These are phyloP conservation scores for Heliothis subflexa DNA, from an alignment of 1,140 invertebrate species.

Conservation along the genomic window DNA sequence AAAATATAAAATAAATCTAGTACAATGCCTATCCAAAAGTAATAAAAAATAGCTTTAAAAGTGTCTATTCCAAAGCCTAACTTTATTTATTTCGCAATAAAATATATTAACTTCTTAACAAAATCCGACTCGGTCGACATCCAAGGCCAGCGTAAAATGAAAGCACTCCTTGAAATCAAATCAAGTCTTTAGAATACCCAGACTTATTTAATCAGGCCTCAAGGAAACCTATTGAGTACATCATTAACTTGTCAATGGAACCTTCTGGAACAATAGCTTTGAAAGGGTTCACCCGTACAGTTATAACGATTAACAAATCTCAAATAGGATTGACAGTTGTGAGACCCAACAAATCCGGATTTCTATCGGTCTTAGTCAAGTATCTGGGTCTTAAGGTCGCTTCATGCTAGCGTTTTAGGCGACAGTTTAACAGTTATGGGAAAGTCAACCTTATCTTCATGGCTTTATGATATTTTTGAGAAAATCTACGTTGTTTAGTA, in stretches of 20 bases:
- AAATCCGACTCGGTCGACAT: background rate
- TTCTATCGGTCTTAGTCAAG: constrained; percentile 3
- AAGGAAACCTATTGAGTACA: constrained; percentile 9
- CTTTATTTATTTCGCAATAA: too few relatives aligned
- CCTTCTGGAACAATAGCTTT: constrained; percentile 8
- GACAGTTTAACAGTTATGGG: too few relatives aligned
- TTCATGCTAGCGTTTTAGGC: too few relatives aligned
- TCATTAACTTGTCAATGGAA: constrained; percentile 5
- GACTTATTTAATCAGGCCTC: constrained; percentile 10
- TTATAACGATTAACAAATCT: constrained; percentile 27
- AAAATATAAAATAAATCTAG: too few relatives aligned
- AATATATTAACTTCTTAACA: background rate
- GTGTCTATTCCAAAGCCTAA: too few relatives aligned
- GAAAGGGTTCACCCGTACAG: background rate
- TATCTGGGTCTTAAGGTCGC: background rate
- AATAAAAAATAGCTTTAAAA: background rate
- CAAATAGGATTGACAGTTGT: constrained; percentile 14
- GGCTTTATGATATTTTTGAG: too few relatives aligned
- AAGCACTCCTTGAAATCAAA: constrained; percentile 18
- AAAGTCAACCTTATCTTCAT: too few relatives aligned
- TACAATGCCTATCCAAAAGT: background rate
- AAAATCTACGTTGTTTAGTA: too few relatives aligned
- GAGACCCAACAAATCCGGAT: background rate
- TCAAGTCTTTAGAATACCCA: constrained; percentile 18
- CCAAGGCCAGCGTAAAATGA: background rate